phyloP scores from a whole-genome alignment of 2,888 invertebrate genomes.

The Volucella bombylans region DNA sequence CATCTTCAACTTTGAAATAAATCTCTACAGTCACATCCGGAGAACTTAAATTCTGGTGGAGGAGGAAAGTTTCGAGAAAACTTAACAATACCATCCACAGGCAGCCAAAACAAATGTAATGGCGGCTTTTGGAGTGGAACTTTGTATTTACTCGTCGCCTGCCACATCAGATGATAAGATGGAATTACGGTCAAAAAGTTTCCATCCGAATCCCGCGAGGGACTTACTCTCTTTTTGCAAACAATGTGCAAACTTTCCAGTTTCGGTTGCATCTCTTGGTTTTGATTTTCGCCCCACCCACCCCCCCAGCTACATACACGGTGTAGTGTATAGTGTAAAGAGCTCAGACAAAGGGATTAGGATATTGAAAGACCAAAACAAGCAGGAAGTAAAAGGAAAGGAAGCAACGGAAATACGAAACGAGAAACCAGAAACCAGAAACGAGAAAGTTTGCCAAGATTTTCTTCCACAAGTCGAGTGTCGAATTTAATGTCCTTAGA shows the following conservation, averaged over 20 bases:
- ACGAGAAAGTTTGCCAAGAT: conserved; percentile 30
- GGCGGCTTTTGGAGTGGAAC: conserved; percentile 17
- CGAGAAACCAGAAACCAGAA: background rate
- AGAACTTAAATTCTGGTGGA: no score
- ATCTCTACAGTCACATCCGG: no score
- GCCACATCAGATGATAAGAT: conserved; percentile 28
- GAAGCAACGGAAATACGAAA: background rate
- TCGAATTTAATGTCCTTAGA: conserved; percentile 22
- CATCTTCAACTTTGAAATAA: no score
- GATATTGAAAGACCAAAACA: conserved; percentile 7
- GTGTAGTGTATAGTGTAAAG: background rate
- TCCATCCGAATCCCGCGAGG: background rate
- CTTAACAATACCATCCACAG: no score
- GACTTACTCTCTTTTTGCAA: conserved; percentile 9
- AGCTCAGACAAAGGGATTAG: conserved; percentile 1
- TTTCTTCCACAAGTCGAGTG: conserved; percentile 29
- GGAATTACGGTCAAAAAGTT: conserved; percentile 46
- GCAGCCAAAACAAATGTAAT: conserved; percentile 7
- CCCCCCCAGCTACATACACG: background rate
- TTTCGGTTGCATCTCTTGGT: conserved; percentile 42
- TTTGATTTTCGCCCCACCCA: conserved; percentile 7
- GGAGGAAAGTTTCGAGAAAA: no score
- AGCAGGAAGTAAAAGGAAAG: background rate
- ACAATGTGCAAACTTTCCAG: conserved; percentile 27
- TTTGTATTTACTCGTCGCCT: background rate